These are phyloP conservation scores for Dreissena rostriformis DNA, from an alignment of 1,140 invertebrate genomes.

Conservation along the genomic window DNA sequence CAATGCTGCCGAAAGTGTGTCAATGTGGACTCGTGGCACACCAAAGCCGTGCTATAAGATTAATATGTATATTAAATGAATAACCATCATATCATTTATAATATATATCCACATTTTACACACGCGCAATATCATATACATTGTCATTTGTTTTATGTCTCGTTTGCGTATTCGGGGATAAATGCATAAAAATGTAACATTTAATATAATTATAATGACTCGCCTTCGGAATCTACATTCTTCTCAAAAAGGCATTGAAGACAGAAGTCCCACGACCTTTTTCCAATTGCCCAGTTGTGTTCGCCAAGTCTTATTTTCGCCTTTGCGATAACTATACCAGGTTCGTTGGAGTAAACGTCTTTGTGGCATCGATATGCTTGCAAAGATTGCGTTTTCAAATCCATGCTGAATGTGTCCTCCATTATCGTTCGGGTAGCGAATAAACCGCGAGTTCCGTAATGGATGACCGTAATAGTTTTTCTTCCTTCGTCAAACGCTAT, in stretches of 20 bases:
- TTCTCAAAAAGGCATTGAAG: neutral
- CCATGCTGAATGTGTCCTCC: conserved; percentile 10
- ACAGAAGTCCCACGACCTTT: neutral
- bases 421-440: conserved; percentile 37
- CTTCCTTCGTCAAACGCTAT: neutral
- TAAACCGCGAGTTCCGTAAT: conserved; percentile 39
- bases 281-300: neutral
- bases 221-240: too few relatives aligned
- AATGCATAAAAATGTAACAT: too few relatives aligned
- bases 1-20: too few relatives aligned
- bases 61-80: too few relatives aligned
- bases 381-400: conserved; percentile 9
- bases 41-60: too few relatives aligned
- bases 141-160: too few relatives aligned
- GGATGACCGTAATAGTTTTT: conserved; percentile 36
- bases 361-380: neutral
- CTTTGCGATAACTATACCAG: neutral
- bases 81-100: too few relatives aligned
- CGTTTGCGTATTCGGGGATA: too few relatives aligned
- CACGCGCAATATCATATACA: too few relatives aligned
- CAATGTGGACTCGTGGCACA: too few relatives aligned
- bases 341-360: neutral
- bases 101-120: too few relatives aligned
- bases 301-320: neutral
- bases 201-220: too few relatives aligned